A percentile compares a stretch with the other conserved stretches of the same genome.
phyloP scores from a whole-genome alignment of 2,888 invertebrate genomes.

The Syrista parreyssii region DNA sequence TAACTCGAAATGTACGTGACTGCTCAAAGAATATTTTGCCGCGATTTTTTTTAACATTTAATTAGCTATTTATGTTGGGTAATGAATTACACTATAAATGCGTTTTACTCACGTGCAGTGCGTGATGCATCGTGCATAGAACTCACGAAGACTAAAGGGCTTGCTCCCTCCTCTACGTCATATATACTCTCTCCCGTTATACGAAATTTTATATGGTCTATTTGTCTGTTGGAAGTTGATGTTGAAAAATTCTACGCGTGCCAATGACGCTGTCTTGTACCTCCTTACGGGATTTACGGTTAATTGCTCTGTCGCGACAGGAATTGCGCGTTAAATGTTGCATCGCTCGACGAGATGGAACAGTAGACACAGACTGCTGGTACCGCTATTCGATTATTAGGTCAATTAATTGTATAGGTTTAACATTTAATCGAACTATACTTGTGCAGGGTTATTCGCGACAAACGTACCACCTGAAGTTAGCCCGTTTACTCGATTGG shows the following conservation, averaged over 20 bases:
- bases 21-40: not conserved
- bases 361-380: not conserved
- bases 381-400: not conserved
- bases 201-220: conserved; percentile 32
- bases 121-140: conserved; percentile 58
- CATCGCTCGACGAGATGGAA: not conserved
- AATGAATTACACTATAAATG: not conserved
- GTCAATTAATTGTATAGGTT: not conserved
- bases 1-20: no score
- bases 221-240: conserved; percentile 25
- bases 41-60: not conserved
- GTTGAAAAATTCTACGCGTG: not conserved
- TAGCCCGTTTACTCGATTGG: no score
- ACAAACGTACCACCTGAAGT: no score
- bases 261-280: not conserved
- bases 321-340: conserved; percentile 1
- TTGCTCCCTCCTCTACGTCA: conserved; percentile 50
- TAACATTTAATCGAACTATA: not conserved
- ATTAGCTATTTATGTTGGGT: not conserved
- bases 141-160: conserved; percentile 56
- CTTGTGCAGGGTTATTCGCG: not conserved
- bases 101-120: conserved; percentile 53
- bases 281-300: conserved; percentile 1
- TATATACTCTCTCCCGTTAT: conserved; percentile 60
- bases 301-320: not conserved